Evolutionary conservation across 2,113 vertebrate species (phyloP).

Genomic region (Lutjanus erythropterus): DNA sequence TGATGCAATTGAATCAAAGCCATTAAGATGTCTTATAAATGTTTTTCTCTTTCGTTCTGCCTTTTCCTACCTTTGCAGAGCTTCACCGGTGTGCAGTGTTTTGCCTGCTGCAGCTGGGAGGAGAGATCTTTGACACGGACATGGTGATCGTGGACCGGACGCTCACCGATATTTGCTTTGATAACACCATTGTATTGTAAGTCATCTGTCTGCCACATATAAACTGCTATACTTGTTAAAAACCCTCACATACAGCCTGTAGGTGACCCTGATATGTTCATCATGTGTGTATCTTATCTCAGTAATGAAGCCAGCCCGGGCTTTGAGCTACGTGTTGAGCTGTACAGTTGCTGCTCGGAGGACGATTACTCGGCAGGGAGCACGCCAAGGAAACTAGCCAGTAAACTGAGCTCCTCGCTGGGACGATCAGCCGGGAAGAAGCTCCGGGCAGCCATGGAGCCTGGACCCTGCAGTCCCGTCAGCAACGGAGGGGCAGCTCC

Average conservation of each 20-base stretch:
- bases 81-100: conserved; percentile 95
- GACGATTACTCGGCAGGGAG: conserved; percentile 89
- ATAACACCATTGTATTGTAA: conserved; percentile 92
- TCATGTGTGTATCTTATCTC: conserved; percentile 13
- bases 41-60: not conserved
- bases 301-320: conserved; percentile 88
- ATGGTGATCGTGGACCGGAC: conserved; percentile 96
- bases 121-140: conserved; percentile 94
- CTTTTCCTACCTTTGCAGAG: conserved; percentile 81
- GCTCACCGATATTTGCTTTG: conserved; percentile 95
- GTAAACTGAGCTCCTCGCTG: conserved; percentile 93
- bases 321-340: conserved; percentile 91
- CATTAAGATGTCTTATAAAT: conserved; percentile 1
- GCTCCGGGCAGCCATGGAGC: conserved; percentile 89
- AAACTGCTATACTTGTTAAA: not conserved
- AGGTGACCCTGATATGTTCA: not conserved
- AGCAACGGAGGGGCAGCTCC: conserved; percentile 85
- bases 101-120: conserved; percentile 92
- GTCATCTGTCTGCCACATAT: conserved; percentile 49
- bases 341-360: conserved; percentile 92
- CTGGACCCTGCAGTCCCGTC: conserved; percentile 82
- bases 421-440: conserved; percentile 91
- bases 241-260: too few species aligned
- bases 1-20: conserved; percentile 23
- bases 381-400: conserved; percentile 91